phyloP scores from a whole-genome alignment of 1,140 invertebrate genomes.

The Andrena cerasifolii region DNA sequence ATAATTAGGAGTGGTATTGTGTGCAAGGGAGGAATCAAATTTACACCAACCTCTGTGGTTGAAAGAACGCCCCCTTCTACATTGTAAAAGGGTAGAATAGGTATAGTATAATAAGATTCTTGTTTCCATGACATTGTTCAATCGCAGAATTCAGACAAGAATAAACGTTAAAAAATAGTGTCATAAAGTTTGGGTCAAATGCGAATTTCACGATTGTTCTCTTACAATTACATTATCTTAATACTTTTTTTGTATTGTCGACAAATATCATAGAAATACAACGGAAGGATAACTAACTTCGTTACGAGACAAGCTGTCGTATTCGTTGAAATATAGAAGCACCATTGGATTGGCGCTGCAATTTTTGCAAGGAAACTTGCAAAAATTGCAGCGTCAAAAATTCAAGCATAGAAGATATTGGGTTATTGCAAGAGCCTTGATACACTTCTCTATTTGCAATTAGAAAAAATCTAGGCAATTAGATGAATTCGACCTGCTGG shows the following conservation, averaged over 20 bases:
- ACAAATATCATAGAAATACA: constrained; percentile 23
- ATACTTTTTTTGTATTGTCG: constrained; percentile 49
- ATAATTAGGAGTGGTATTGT: neutral
- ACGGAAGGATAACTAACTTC: constrained; percentile 21
- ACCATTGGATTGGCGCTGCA: constrained; percentile 36
- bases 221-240: constrained; percentile 40
- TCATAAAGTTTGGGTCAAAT: constrained; percentile 16
- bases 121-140: neutral
- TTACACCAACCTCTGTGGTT: neutral
- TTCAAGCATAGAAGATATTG: constrained; percentile 13
- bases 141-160: neutral
- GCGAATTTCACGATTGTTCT: constrained; percentile 17
- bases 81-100: constrained; percentile 12
- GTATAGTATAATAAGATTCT: neutral
- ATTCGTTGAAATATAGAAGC: constrained; percentile 50
- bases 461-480: neutral
- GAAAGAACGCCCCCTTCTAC: neutral
- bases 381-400: constrained; percentile 15
- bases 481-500: too few relatives aligned
- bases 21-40: neutral
- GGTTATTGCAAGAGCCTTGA: neutral
- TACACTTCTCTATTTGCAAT: too few relatives aligned
- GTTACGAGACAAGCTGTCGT: constrained; percentile 32
- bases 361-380: constrained; percentile 13
- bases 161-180: neutral